phyloP scores from a whole-genome alignment of 2,888 invertebrate species.

The Ceramica pisi region DNA sequence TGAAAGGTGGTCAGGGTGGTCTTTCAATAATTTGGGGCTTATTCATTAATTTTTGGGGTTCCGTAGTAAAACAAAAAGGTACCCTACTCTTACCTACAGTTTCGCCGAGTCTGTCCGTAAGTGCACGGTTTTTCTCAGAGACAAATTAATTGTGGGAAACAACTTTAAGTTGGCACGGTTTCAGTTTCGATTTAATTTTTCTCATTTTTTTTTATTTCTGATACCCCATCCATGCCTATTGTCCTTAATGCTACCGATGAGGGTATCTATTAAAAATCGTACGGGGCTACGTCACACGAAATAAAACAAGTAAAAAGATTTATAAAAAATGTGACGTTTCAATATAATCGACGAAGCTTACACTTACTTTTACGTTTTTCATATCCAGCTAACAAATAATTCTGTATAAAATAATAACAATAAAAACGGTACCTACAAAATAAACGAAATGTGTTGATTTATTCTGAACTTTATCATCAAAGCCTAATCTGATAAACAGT shows the following conservation, averaged over 20 bases:
- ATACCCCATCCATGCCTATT: too few species aligned
- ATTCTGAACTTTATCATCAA: slow-evolving; percentile 5
- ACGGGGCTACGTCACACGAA: slow-evolving; percentile 1
- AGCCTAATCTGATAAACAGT: neutral
- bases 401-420: slow-evolving; percentile 11
- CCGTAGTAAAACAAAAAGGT: too few species aligned
- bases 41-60: neutral
- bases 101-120: too few species aligned
- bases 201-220: too few species aligned
- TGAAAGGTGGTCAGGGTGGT: neutral
- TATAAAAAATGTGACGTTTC: slow-evolving; percentile 24
- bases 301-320: slow-evolving; percentile 21
- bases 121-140: too few species aligned
- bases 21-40: neutral
- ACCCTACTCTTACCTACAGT: too few species aligned
- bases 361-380: slow-evolving; percentile 32
- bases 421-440: slow-evolving; percentile 13
- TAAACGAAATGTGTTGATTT: slow-evolving; percentile 21
- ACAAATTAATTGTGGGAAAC: too few species aligned
- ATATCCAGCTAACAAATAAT: slow-evolving; percentile 31
- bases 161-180: too few species aligned
- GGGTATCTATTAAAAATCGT: too few species aligned
- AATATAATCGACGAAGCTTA: slow-evolving; percentile 33
- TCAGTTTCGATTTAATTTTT: too few species aligned
- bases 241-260: too few species aligned